A percentile compares a stretch with the other conserved stretches of the same genome.
Evolutionary conservation across 2,797 vertebrate genomes (phyloP).

Genomic region (Diplodus sargus): DNA sequence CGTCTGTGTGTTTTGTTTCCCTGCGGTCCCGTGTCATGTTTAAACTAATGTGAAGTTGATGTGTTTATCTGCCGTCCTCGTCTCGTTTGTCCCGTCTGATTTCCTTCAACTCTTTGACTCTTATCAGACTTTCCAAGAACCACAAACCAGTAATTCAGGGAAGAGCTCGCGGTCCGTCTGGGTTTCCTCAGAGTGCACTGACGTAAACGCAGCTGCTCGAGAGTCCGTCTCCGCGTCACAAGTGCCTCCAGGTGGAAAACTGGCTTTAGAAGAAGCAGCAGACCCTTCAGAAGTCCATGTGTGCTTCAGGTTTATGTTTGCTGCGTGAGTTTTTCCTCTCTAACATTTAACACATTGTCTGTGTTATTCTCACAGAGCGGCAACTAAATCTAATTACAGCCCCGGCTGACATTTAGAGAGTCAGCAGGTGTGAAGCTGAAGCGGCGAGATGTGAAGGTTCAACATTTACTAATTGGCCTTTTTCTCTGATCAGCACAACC

Average conservation of each 20-base stretch:
- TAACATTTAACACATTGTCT: background rate
- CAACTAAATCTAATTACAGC: background rate
- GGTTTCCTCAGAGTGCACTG: background rate
- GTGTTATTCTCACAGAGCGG: background rate
- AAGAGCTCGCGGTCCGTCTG: background rate
- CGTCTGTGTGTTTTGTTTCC: too few species aligned
- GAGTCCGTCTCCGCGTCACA: background rate
- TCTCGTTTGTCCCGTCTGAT: background rate
- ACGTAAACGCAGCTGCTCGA: background rate
- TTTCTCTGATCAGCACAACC: constrained; percentile 1
- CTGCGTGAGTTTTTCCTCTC: too few species aligned
- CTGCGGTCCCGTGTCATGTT: background rate
- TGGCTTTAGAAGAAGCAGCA: background rate
- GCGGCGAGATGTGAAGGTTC: background rate
- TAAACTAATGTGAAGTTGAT: background rate
- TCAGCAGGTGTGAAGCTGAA: constrained; percentile 15
- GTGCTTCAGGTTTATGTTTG: background rate
- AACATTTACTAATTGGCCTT: constrained; percentile 40
- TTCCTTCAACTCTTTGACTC: background rate
- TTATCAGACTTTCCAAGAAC: constrained; percentile 14
- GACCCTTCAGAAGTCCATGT: background rate
- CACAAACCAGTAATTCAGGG: background rate
- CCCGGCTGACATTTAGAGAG: constrained; percentile 38
- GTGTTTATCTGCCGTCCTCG: background rate
- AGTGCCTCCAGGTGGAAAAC: background rate